Evolutionary conservation across 2,797 vertebrate species (phyloP), one percentile per base, ranked within the genome.

Genomic region (Anolis apletophallus): DNA sequence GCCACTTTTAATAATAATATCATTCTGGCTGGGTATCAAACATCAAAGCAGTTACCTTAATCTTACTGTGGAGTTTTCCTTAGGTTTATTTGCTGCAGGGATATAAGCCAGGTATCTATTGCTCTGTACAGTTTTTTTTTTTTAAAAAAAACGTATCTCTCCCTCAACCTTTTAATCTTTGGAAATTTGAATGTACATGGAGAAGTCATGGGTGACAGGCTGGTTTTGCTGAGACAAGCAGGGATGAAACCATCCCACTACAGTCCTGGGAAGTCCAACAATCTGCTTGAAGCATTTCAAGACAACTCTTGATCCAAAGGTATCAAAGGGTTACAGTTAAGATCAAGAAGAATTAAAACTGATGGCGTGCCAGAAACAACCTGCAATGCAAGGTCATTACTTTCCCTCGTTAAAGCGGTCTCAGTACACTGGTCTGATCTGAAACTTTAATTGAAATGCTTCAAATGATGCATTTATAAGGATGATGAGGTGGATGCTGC

Each of bases 321-420:
- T 96, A 96, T 97, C 96, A 96, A 96, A 97, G 96, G 95, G 95
- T 96, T 95, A 94, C 94, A 96, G 94, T 91, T 95, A 87, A 96
- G 95, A 96, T 97, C 94, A 97, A 96, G 96, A 96, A 96, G 96
- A 97, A 97, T 97, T 96, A 96, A 96, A 96, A 95, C 92, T 95
- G 96, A 96, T 95, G 95, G 95, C 93, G 94, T 94, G 95, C 96
- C 94, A 95, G 95, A 93, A 95, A 95, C 94, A 96, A 96, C 93
- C 93, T 95, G 96, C 95, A 93, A 93, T 89, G 94, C 95, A 96
- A 96, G 95, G 95, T 94, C 96, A 96, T 97, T 97, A 96, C 95
- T 96, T 93, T 92, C 91, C 90, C 96, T 97, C 89, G 94, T 96
- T 97, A 96, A 96, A 96, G 93, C 85, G 74, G 93, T 92, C 93